These are phyloP conservation scores for Zygaena filipendulae DNA, from an alignment of 2,888 invertebrate species.

Conservation along the genomic window DNA sequence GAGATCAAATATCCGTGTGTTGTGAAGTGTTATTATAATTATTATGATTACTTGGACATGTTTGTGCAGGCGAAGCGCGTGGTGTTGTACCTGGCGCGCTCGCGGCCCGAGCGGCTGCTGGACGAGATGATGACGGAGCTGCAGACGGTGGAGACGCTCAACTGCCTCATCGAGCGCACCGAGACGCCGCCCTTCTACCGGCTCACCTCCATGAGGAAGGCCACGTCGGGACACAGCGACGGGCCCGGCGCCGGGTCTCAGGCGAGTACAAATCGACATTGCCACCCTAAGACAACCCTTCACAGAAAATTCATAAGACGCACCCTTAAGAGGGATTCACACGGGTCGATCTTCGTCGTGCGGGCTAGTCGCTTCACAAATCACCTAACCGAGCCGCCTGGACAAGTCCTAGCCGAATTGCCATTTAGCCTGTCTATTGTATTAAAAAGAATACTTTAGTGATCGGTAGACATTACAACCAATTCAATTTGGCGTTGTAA, in stretches of 20 bases:
- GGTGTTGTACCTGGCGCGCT: slow-evolving; percentile 90
- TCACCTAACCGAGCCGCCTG: no score
- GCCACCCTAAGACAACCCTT: not conserved
- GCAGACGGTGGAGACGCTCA: slow-evolving; percentile 96
- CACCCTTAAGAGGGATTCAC: no score
- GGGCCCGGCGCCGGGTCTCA: slow-evolving; percentile 56
- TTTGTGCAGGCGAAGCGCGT: slow-evolving; percentile 94
- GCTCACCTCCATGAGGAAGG: slow-evolving; percentile 90
- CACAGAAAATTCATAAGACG: no score
- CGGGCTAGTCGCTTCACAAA: not conserved
- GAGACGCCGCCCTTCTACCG: slow-evolving; percentile 99
- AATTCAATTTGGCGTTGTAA: no score
- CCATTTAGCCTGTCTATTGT: no score
- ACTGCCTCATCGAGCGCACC: slow-evolving; percentile 95
- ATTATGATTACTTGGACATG: no score
- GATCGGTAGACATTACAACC: no score
- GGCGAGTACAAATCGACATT: no score
- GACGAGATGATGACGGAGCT: slow-evolving; percentile 98
- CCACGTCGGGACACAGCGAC: slow-evolving; percentile 75
- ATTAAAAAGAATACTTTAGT: no score
- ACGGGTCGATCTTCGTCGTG: not conserved
- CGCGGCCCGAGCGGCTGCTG: slow-evolving; percentile 90
- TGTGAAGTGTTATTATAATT: no score
- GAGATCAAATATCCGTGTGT: no score
- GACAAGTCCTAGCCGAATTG: no score